Evolutionary conservation across 2,888 invertebrate genomes (phyloP).

Genomic region (Hirtodrosophila confusa): DNA sequence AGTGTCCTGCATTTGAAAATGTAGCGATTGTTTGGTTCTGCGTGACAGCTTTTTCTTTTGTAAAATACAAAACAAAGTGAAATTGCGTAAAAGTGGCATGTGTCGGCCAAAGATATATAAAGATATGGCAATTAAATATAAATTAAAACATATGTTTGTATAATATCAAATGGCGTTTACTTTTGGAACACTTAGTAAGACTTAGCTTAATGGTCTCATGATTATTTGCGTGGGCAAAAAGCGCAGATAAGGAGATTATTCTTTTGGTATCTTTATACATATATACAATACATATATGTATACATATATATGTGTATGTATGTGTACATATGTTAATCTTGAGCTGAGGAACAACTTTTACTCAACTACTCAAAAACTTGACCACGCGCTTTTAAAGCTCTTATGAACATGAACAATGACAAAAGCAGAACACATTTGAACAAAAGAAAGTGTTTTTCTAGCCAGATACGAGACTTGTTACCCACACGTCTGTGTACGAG

Average conservation of each 20-base stretch:
- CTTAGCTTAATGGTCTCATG: too few species aligned
- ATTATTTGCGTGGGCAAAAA: conserved; percentile 14
- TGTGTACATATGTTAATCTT: conserved; percentile 14
- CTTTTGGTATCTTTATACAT: neutral
- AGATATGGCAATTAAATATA: conserved; percentile 11
- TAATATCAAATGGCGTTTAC: neutral
- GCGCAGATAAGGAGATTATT: conserved; percentile 1
- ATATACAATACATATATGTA: neutral
- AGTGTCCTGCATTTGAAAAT: neutral
- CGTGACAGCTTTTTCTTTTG: conserved; percentile 20
- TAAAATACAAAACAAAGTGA: conserved; percentile 6
- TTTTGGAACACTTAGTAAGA: too few species aligned
- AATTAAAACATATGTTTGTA: neutral
- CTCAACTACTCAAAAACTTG: conserved; percentile 41
- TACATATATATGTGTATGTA: neutral
- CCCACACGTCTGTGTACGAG: neutral
- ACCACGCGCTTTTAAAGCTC: conserved; percentile 49
- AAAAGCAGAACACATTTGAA: conserved; percentile 44
- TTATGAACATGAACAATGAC: conserved; percentile 15
- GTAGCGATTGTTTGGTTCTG: neutral
- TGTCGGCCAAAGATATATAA: conserved; percentile 6
- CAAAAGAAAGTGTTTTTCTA: conserved; percentile 68
- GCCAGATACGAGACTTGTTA: conserved; percentile 20
- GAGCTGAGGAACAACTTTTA: conserved; percentile 49
- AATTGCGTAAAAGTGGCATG: conserved; percentile 16